Evolutionary conservation across 2,113 vertebrate genomes (phyloP).

Genomic region (Catagonus wagneri): DNA sequence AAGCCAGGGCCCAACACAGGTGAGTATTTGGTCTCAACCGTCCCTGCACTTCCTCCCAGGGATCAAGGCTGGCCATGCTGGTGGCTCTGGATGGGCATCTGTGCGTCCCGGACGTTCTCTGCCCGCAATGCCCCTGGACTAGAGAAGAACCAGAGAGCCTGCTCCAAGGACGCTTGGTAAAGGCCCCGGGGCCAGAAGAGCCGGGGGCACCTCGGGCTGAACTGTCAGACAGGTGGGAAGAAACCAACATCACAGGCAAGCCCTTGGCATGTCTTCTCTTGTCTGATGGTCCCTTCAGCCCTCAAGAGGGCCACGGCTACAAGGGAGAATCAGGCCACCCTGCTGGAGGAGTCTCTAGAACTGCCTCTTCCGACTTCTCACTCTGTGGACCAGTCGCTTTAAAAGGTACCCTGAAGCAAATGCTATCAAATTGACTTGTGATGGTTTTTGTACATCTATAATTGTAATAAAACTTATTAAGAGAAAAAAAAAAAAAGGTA

Average conservation of each 20-base stretch:
- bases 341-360: background rate
- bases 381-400: background rate
- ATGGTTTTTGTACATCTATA: too few species aligned
- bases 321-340: background rate
- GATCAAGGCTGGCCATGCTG: background rate
- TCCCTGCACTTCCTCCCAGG: background rate
- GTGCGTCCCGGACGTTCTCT: background rate
- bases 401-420: background rate
- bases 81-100: background rate
- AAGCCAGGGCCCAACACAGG: background rate
- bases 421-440: too few species aligned
- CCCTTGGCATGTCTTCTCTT: background rate
- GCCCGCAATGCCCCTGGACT: background rate
- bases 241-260: background rate
- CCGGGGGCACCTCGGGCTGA: background rate
- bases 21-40: background rate
- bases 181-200: background rate
- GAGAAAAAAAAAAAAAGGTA: too few species aligned
- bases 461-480: too few species aligned
- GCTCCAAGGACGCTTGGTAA: background rate
- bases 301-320: background rate
- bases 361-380: background rate
- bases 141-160: background rate
- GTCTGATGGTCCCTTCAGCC: fast-evolving
- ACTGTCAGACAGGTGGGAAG: background rate